Base-by-base conservation (phyloP, 2,797 vertebrate genomes). In the Crenichthys baileyi region DNA sequence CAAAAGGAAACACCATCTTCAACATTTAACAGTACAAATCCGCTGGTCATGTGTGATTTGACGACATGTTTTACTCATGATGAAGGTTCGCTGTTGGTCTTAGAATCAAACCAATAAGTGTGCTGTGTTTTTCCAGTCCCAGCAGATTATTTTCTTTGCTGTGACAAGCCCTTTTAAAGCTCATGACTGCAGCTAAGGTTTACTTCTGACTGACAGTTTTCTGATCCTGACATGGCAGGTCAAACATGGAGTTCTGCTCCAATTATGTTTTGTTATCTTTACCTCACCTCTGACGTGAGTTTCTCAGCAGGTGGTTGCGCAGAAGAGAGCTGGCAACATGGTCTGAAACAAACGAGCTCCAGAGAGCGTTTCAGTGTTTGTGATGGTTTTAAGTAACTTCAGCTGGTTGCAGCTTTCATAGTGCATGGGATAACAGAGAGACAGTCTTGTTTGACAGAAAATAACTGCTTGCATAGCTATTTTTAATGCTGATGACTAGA, bases 251-350 rank as follows among this genome's bases (percentile, higher is more conserved):
- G 79, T 81, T 86, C 83, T 71, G 67, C 46, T 85, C 65, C 86
- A 87, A 84, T 88, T 82, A 86, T 26, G 2, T 70, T 77, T 29
- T 86, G 88, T 91, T 89, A 53, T 87, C 81, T 82, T 90, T 78
- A 79, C 82, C 74, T 82, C 77, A 50, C 29, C 56, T 77, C 44
- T 8, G 78, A 77, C 56, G 73, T 5, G 44, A 8, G 53, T 81
- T 77, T 46, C 15, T 74, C 29, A 29, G 50, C 16, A 24, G 3
- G 16, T 76, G 73, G 53, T 0, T 12, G 22, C 4, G 39, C 71
- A 29, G 12, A 36, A 70, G 79, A 83, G 31, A 39, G 36, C 20
- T 39, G 61, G 36, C 36, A 83, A 76, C 79, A 68, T 2, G 44
- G 22, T 55, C 13, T 55, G 51, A 8, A 78, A 65, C 39, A 41